These are phyloP conservation scores for Merops nubicus DNA, from an alignment of 2,113 vertebrate genomes.

Conservation along the genomic window DNA sequence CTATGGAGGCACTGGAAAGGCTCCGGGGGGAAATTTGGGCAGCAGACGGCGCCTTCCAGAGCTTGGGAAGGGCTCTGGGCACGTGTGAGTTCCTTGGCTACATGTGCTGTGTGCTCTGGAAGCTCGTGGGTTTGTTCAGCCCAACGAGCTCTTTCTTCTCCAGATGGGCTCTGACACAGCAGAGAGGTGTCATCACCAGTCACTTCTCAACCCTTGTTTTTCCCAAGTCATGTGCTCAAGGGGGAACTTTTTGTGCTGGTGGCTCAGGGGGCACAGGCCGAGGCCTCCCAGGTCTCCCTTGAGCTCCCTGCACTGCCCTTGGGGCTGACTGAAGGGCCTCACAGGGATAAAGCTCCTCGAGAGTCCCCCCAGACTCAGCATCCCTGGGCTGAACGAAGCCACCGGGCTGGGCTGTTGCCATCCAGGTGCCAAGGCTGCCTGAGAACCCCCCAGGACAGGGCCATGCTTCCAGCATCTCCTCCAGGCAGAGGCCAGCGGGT, in stretches of 20 bases:
- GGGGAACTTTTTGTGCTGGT: neutral
- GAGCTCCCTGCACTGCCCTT: neutral
- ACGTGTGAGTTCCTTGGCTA: neutral
- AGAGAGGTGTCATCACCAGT: neutral
- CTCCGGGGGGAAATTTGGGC: neutral
- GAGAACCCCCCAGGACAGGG: neutral
- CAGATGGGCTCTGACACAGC: neutral
- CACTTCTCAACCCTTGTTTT: neutral
- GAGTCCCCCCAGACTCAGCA: too few species aligned
- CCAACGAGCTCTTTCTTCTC: neutral
- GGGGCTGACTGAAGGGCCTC: neutral
- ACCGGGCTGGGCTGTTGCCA: neutral
- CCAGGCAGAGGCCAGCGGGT: rapidly evolving
- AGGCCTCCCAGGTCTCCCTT: neutral
- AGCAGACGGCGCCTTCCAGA: neutral
- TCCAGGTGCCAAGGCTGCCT: rapidly evolving
- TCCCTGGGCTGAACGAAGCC: neutral
- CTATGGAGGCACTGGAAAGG: neutral
- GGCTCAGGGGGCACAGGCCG: neutral
- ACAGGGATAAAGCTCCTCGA: neutral
- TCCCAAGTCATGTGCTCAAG: neutral
- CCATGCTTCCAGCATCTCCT: neutral
- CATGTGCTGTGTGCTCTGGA: neutral
- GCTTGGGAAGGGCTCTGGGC: neutral
- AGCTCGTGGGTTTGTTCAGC: neutral